Evolutionary conservation across 2,888 invertebrate species (phyloP).

Genomic region (Lepetodrilus schrolli): DNA sequence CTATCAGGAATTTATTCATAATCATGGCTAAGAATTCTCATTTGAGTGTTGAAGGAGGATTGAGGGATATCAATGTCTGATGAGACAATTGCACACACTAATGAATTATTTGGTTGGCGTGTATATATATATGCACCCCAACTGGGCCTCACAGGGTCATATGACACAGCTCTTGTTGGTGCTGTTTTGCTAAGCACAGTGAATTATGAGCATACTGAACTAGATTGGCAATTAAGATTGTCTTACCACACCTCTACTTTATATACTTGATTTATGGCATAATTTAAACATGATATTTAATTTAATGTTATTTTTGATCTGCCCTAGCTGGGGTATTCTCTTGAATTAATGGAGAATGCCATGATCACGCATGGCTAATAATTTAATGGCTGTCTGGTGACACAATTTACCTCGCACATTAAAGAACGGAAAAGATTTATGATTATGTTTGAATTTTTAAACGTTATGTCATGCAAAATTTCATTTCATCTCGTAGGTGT

Average conservation of each 20-base stretch:
- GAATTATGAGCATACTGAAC: background rate
- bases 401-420: background rate
- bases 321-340: background rate
- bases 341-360: background rate
- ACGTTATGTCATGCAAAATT: background rate
- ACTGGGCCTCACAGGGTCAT: background rate
- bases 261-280: slow-evolving; percentile 11
- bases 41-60: background rate
- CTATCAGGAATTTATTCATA: slow-evolving; percentile 19
- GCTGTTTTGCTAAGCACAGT: background rate
- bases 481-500: background rate
- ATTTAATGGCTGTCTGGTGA: background rate
- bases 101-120: slow-evolving; percentile 7
- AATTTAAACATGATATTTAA: slow-evolving; percentile 18
- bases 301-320: slow-evolving; percentile 7
- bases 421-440: background rate
- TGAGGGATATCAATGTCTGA: slow-evolving; percentile 10
- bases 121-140: background rate
- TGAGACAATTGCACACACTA: background rate
- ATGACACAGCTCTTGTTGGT: background rate
- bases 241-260: background rate
- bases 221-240: background rate
- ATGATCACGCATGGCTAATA: background rate
- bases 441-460: slow-evolving; percentile 1
- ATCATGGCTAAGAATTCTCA: slow-evolving; percentile 1